These are phyloP conservation scores for Bicyclus anynana DNA, from an alignment of 1,140 invertebrate species.

Conservation along the genomic window DNA sequence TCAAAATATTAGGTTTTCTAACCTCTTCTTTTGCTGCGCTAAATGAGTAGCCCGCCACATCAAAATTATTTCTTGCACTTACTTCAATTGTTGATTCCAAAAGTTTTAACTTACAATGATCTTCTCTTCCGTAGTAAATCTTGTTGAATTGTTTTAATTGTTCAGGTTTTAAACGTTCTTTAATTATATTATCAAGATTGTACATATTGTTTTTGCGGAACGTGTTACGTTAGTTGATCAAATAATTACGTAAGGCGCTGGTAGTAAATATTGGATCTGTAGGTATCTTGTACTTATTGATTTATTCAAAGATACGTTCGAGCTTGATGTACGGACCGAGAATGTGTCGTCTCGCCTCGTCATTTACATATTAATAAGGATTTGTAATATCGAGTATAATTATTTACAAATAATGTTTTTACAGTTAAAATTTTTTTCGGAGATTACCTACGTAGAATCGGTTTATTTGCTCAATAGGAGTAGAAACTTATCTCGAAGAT, in stretches of 20 bases:
- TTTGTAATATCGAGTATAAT: not conserved
- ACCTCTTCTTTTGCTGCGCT: conserved; percentile 79
- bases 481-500: no score
- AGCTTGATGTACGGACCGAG: conserved; percentile 31
- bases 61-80: conserved; percentile 79
- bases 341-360: not conserved
- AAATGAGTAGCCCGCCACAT: conserved; percentile 87
- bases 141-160: conserved; percentile 85
- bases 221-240: not conserved
- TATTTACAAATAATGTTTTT: no score
- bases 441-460: no score
- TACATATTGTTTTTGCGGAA: conserved; percentile 34
- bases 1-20: conserved; percentile 84
- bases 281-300: conserved; percentile 21
- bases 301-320: conserved; percentile 21
- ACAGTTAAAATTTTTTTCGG: no score
- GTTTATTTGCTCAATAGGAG: no score
- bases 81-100: conserved; percentile 34
- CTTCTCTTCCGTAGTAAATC: conserved; percentile 84
- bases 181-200: conserved; percentile 49
- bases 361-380: conserved; percentile 21
- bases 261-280: conserved; percentile 13
- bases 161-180: conserved; percentile 66
- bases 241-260: conserved; percentile 38
- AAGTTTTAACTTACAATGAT: conserved; percentile 51